Evolutionary conservation across 2,888 invertebrate species (phyloP), one percentile per base, ranked within the genome.

Genomic region (Drosophila colorata): DNA sequence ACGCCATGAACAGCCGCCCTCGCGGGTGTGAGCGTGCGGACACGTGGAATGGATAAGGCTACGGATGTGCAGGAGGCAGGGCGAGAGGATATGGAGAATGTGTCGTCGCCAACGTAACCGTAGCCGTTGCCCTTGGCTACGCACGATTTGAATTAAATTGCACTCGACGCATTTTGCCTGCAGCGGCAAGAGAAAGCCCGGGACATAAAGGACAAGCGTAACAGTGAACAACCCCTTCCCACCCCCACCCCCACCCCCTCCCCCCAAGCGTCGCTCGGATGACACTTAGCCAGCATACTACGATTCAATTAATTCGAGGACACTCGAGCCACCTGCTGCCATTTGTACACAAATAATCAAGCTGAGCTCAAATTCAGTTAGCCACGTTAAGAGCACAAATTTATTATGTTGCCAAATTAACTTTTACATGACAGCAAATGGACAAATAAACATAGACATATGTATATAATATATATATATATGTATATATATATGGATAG

Each of bases 91-190:
- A 23, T 3, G 61, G 43, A 58, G 43, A 33, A 35, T 47, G 33
- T 59, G 56, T 52, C 53, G 44, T 41, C 60, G 53, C 46, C 56
- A 46, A 49, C 49, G 59, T 58, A 63, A 66, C 55, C 58, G 71
- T 71, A 65, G 55, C 59, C 48, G 80, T 73, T 82, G 83, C 86
- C 80, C 88, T 74, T 87, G 82, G 82, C 82, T 69, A 82, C 82
- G 82, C 82, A 85, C 88, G 77, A 83, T 83, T 87, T 83, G 83
- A 87, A 83, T 86, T 87, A 85, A 83, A 87, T 83, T 83, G 82
- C 82, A 87, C 83, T 90, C 70, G 86, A 78, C 74, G 86, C 78
- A 79, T 67, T 85, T 51, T 55, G 67, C 71, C 67, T 80, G 79
- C 64, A 68, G 57, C 46, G 38, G 13, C 23, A 23, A 35, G 25